Conservation (phyloP, 2,113 vertebrate species). For the Plectropomus leopardus region DNA sequence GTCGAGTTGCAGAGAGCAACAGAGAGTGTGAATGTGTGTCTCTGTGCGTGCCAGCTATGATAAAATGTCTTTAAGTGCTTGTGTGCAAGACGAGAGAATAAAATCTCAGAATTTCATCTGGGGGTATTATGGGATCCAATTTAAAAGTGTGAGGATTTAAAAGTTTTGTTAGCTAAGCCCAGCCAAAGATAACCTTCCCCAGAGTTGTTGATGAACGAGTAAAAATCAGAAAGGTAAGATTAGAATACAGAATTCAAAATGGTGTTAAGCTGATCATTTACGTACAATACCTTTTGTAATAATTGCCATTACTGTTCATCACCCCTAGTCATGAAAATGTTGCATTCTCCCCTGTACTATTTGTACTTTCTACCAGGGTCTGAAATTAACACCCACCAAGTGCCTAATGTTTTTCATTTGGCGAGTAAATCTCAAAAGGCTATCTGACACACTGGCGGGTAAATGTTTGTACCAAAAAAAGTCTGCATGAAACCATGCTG, state of each 20-base stretch:
- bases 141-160: slow-evolving; percentile 12
- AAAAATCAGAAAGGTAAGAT: background rate
- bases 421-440: too few species aligned
- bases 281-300: too few species aligned
- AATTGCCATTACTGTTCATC: background rate
- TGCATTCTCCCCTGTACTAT: background rate
- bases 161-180: background rate
- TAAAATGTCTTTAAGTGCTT: background rate
- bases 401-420: too few species aligned
- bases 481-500: too few species aligned
- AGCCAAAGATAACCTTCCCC: background rate
- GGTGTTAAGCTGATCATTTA: background rate
- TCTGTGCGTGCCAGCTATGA: background rate
- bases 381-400: too few species aligned
- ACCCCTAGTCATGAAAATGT: background rate
- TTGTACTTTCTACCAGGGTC: too few species aligned
- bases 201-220: background rate
- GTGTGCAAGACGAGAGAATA: background rate
- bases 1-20: background rate
- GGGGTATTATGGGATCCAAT: slow-evolving; percentile 3
- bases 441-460: too few species aligned
- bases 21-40: background rate
- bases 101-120: background rate
- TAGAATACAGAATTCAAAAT: slow-evolving; percentile 2
- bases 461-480: too few species aligned